phyloP scores from a whole-genome alignment of 92 coral and sea anemone genomes.

The Plumapathes pennacea region DNA sequence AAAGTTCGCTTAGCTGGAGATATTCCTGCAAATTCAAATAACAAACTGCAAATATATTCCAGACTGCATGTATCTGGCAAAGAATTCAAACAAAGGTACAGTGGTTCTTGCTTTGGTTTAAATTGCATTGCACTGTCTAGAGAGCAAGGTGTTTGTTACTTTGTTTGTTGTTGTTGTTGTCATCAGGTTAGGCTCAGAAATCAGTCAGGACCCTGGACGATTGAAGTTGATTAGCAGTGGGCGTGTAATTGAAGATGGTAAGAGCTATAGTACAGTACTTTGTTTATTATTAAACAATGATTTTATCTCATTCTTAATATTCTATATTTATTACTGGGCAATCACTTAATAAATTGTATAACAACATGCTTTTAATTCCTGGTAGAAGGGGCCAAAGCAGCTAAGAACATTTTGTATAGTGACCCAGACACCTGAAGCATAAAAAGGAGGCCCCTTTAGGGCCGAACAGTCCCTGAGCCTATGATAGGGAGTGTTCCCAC shows the following conservation, averaged over 20 bases:
- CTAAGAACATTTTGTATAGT: too few species aligned
- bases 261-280: neutral
- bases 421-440: too few species aligned
- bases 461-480: too few species aligned
- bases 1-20: constrained; percentile 70
- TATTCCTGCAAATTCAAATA: constrained; percentile 11
- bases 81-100: constrained; percentile 61
- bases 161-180: neutral
- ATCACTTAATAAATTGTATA: too few species aligned
- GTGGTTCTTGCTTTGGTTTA: neutral
- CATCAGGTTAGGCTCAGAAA: constrained; percentile 52
- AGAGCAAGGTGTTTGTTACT: neutral
- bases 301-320: neutral
- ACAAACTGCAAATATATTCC: constrained; percentile 49
- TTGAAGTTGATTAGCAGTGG: constrained; percentile 86
- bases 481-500: too few species aligned
- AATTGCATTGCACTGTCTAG: neutral
- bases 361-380: too few species aligned
- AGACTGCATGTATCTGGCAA: constrained; percentile 60
- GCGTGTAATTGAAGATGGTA: constrained; percentile 80
- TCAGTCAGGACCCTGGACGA: constrained; percentile 50
- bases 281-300: neutral
- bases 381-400: too few species aligned
- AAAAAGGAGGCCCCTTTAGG: too few species aligned
- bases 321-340: too few species aligned